phyloP scores from a whole-genome alignment of 2,797 vertebrate genomes.

The Telmatherina bonti region DNA sequence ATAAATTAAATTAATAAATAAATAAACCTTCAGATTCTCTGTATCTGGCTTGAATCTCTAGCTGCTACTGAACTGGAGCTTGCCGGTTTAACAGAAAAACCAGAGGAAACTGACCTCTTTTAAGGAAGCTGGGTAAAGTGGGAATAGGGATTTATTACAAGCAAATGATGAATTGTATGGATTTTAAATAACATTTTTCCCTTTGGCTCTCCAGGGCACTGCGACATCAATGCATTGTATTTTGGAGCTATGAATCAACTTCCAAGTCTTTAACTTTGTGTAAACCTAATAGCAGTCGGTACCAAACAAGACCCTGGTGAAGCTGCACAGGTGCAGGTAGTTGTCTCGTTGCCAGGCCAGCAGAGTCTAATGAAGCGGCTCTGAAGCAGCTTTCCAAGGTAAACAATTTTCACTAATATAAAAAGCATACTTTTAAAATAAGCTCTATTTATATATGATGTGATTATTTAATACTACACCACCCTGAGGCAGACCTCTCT shows the following conservation, averaged over 20 bases:
- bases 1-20: too few relatives aligned
- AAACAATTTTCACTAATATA: conserved; percentile 5
- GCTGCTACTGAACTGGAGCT: conserved; percentile 5
- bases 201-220: conserved; percentile 47
- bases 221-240: conserved; percentile 58
- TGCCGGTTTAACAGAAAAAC: not conserved
- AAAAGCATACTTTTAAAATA: not conserved
- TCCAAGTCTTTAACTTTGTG: not conserved
- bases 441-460: conserved; percentile 4
- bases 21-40: too few relatives aligned
- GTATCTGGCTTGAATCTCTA: not conserved
- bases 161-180: conserved; percentile 48
- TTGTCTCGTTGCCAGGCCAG: conserved; percentile 1
- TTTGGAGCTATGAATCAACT: not conserved
- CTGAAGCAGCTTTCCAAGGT: not conserved
- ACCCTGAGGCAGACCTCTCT: conserved; percentile 37
- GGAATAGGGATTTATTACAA: conserved; percentile 43
- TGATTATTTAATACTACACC: conserved; percentile 22
- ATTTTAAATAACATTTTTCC: conserved; percentile 62
- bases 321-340: conserved; percentile 31
- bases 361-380: not conserved
- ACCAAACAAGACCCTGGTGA: not conserved
- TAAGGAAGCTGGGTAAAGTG: conserved; percentile 8
- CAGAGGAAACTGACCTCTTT: not conserved
- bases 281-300: not conserved